phyloP scores from a whole-genome alignment of 1,140 invertebrate genomes.

The Coelopa frigida region DNA sequence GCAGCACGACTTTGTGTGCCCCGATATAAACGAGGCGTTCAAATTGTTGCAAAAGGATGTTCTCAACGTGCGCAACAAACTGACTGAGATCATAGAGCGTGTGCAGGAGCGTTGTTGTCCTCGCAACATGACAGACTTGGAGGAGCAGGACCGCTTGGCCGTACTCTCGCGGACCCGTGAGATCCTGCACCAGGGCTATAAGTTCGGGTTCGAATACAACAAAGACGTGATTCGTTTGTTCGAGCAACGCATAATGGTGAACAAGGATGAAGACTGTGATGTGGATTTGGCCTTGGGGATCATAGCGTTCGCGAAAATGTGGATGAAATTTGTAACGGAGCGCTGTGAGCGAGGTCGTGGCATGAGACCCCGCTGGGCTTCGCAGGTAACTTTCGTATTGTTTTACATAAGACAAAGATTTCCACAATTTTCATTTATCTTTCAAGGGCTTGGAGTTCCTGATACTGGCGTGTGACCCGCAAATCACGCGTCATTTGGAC shows the following conservation, averaged over 20 bases:
- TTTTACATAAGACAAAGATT: no score
- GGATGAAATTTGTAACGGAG: conserved; percentile 80
- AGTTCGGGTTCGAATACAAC: conserved; percentile 85
- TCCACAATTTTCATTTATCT: no score
- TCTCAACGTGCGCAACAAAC: conserved; percentile 54
- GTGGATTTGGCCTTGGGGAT: conserved; percentile 47
- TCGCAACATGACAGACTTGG: conserved; percentile 44
- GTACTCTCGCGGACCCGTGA: conserved; percentile 61
- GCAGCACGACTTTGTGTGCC: conserved; percentile 45
- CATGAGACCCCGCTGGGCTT: conserved; percentile 74
- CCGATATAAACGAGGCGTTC: conserved; percentile 52
- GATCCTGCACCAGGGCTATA: conserved; percentile 77
- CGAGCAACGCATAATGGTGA: conserved; percentile 38
- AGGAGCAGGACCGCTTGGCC: conserved; percentile 47
- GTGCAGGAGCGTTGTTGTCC: conserved; percentile 55
- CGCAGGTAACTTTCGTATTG: no score
- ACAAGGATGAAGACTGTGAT: conserved; percentile 30
- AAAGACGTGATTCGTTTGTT: conserved; percentile 66
- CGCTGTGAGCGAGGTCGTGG: conserved; percentile 78
- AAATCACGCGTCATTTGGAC: conserved; percentile 64
- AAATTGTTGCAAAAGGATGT: conserved; percentile 58
- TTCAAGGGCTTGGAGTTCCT: conserved; percentile 81
- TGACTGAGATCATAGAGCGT: conserved; percentile 54
- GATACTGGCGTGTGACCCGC: conserved; percentile 71
- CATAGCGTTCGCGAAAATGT: conserved; percentile 70